phyloP scores from a whole-genome alignment of 2,888 invertebrate genomes.

The Phania funesta region DNA sequence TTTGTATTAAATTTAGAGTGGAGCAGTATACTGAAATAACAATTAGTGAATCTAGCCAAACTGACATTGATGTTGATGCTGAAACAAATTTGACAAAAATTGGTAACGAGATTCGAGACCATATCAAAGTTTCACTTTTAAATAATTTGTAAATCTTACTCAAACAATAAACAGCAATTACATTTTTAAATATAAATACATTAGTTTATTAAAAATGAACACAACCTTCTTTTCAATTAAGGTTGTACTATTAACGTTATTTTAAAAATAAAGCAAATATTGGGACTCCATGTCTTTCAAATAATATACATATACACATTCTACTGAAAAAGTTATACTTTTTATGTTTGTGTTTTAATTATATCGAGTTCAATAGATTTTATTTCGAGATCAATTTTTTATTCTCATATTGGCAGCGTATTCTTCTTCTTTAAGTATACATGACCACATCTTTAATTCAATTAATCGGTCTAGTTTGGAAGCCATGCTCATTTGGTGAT shows the following conservation, averaged over 20 bases:
- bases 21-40: neutral
- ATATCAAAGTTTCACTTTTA: neutral
- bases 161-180: no score
- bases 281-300: no score
- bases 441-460: neutral
- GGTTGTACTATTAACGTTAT: no score
- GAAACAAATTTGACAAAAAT: neutral
- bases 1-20: slow-evolving; percentile 1
- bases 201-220: no score
- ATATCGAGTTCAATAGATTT: slow-evolving; percentile 14
- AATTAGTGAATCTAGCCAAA: neutral
- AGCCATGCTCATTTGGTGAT: neutral
- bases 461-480: slow-evolving; percentile 1
- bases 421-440: slow-evolving; percentile 1
- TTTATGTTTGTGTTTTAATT: neutral
- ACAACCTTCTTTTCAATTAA: no score
- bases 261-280: no score
- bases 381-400: neutral
- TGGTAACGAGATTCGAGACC: slow-evolving; percentile 2
- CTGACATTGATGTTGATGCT: neutral
- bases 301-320: no score
- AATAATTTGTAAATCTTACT: neutral
- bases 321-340: no score
- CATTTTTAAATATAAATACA: no score
- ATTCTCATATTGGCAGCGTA: slow-evolving; percentile 2